Conservation (phyloP, 35 echinoderm and acorn worm genomes). For the Ophioderma brevispina region DNA sequence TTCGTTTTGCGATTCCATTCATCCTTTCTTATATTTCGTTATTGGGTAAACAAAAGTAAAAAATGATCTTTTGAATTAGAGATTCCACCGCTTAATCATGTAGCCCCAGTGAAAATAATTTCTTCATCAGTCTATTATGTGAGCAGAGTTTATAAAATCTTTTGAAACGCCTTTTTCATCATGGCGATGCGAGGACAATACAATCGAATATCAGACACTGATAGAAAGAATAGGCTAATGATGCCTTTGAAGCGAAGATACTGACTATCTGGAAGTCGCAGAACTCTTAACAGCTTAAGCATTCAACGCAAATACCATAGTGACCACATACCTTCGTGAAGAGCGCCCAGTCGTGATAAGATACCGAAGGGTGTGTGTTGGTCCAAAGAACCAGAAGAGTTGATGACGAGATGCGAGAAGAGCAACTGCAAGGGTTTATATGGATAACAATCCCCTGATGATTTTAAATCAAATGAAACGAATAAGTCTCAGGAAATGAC, state of each 20-base stretch:
- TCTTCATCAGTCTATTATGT: no score
- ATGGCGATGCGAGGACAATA: slow-evolving; percentile 16
- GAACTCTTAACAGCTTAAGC: slow-evolving; percentile 35
- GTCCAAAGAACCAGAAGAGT: slow-evolving; percentile 1
- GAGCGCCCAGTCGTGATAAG: slow-evolving; percentile 10
- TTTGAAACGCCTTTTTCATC: background rate
- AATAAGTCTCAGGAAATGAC: background rate
- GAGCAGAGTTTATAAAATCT: no score
- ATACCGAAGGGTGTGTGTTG: slow-evolving; percentile 27
- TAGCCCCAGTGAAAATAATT: no score
- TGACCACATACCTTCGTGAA: slow-evolving; percentile 8
- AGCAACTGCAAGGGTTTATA: background rate
- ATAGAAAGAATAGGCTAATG: slow-evolving; percentile 4
- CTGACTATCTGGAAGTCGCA: slow-evolving; percentile 29
- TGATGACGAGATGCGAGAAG: background rate
- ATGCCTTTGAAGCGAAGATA: slow-evolving; percentile 25
- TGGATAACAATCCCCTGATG: background rate
- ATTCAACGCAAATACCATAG: slow-evolving; percentile 26
- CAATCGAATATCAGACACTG: background rate
- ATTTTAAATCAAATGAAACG: background rate
- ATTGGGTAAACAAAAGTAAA: background rate
- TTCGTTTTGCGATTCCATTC: background rate
- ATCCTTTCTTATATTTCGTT: background rate
- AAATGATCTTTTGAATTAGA: background rate
- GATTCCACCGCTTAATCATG: background rate